A percentile compares a stretch with the other conserved stretches of the same genome.
phyloP scores from a whole-genome alignment of 2,888 invertebrate genomes.

The Aspidiotus rigidus region DNA sequence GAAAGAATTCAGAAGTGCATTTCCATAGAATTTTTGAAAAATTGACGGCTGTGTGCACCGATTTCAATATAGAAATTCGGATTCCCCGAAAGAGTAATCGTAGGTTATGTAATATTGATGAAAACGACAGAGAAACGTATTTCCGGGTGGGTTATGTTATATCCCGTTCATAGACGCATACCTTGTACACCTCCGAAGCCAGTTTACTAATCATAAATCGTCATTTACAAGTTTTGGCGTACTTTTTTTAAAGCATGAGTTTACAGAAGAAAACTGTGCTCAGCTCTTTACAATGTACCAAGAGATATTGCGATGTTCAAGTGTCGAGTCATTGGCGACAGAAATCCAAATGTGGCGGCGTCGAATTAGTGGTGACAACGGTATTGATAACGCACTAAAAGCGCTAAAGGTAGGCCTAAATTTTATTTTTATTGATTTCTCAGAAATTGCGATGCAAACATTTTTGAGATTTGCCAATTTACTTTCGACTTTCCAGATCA shows the following conservation, averaged over 20 bases:
- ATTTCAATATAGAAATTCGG: slow-evolving; percentile 20
- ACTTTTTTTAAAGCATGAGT: slow-evolving; percentile 20
- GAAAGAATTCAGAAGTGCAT: slow-evolving; percentile 8
- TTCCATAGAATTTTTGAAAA: slow-evolving; percentile 21
- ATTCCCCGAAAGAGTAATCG: slow-evolving; percentile 9
- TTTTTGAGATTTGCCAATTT: too few relatives aligned
- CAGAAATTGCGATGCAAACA: too few relatives aligned
- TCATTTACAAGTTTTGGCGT: slow-evolving; percentile 20
- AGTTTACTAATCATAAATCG: slow-evolving; percentile 16
- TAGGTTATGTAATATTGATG: slow-evolving; percentile 11
- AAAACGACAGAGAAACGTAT: slow-evolving; percentile 13
- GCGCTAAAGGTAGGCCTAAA: slow-evolving; percentile 17
- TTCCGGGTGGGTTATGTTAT: slow-evolving; percentile 15
- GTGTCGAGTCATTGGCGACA: too few relatives aligned
- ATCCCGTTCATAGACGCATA: slow-evolving; percentile 16
- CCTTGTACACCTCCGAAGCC: slow-evolving; percentile 8
- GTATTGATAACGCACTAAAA: slow-evolving; percentile 16
- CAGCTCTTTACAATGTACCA: slow-evolving; percentile 16
- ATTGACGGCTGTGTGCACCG: slow-evolving; percentile 14
- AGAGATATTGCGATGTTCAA: slow-evolving; percentile 21
- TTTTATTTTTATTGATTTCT: too few relatives aligned
- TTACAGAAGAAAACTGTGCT: slow-evolving; percentile 12
- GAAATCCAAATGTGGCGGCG: slow-evolving; percentile 23
- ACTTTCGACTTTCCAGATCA: too few relatives aligned
- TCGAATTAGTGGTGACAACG: slow-evolving; percentile 16